These are phyloP conservation scores for Tenebrosternarchus preto DNA, from an alignment of 2,113 vertebrate species.

Conservation along the genomic window DNA sequence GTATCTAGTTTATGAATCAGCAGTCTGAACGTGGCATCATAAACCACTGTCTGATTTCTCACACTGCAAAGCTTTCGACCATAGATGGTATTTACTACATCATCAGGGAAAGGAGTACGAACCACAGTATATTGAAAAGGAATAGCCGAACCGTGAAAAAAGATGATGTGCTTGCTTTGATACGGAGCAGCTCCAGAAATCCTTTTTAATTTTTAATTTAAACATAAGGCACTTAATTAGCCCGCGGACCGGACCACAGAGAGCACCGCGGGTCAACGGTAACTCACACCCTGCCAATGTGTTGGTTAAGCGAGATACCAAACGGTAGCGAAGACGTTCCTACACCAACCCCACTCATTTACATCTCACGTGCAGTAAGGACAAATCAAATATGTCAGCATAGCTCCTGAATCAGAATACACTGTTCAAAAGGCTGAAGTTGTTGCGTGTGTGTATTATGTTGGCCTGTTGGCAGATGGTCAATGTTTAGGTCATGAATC, in stretches of 20 bases:
- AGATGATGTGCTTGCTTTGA: background rate
- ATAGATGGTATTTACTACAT: background rate
- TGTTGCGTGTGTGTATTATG: background rate
- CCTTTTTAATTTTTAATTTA: slow-evolving; percentile 6
- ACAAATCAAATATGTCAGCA: background rate
- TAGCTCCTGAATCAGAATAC: background rate
- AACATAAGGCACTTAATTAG: slow-evolving; percentile 11
- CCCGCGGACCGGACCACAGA: background rate
- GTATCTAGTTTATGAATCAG: background rate
- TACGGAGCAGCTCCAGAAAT: background rate
- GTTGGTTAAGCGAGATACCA: slow-evolving; percentile 51
- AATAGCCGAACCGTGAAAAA: background rate
- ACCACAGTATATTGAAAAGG: background rate
- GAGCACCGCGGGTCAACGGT: background rate
- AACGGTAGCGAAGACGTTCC: background rate
- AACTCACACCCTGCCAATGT: slow-evolving; percentile 64
- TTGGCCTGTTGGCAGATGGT: background rate
- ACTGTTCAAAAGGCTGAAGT: too few relatives aligned
- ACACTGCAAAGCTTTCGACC: background rate
- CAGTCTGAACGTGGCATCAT: background rate
- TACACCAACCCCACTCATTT: background rate
- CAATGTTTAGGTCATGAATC: slow-evolving; percentile 59
- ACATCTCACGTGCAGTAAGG: background rate
- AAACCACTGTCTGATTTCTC: background rate
- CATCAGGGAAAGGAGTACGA: background rate